Percentiles rank a stretch among this genome's conserved stretches.
These are phyloP conservation scores for Podarcis lilfordi DNA, from an alignment of 2,797 vertebrate genomes.

Conservation along the genomic window DNA sequence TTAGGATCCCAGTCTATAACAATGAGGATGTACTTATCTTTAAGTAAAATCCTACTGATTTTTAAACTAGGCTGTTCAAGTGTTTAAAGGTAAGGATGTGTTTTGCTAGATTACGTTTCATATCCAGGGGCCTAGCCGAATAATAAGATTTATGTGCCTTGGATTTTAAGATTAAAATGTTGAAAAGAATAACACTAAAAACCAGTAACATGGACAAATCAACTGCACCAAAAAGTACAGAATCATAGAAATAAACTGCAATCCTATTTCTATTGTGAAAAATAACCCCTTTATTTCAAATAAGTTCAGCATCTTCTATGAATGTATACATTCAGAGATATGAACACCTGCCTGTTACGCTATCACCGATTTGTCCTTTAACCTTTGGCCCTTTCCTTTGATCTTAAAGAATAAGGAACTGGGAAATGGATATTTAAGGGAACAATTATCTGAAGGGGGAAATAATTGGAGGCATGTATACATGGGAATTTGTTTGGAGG, in stretches of 20 bases:
- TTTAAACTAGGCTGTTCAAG: constrained; percentile 51
- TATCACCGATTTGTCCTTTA: neutral
- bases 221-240: neutral
- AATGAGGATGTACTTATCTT: constrained; percentile 44
- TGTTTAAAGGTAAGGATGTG: constrained; percentile 54
- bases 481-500: neutral
- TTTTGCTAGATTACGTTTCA: constrained; percentile 32
- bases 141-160: constrained; percentile 55
- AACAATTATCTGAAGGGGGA: neutral
- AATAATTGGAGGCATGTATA: neutral
- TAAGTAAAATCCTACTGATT: constrained; percentile 62
- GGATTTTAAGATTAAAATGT: constrained; percentile 31
- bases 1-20: constrained; percentile 7
- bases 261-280: neutral
- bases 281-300: constrained; percentile 34
- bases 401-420: no score
- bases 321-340: constrained; percentile 36
- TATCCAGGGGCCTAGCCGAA: constrained; percentile 36
- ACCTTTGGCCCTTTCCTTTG: neutral
- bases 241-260: neutral
- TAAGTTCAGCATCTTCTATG: constrained; percentile 53
- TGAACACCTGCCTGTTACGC: constrained; percentile 42
- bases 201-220: constrained; percentile 23
- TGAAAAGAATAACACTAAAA: neutral
- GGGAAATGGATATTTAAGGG: neutral